Evolutionary conservation across 2,113 vertebrate species (phyloP).

Genomic region (Callospermophilus lateralis): DNA sequence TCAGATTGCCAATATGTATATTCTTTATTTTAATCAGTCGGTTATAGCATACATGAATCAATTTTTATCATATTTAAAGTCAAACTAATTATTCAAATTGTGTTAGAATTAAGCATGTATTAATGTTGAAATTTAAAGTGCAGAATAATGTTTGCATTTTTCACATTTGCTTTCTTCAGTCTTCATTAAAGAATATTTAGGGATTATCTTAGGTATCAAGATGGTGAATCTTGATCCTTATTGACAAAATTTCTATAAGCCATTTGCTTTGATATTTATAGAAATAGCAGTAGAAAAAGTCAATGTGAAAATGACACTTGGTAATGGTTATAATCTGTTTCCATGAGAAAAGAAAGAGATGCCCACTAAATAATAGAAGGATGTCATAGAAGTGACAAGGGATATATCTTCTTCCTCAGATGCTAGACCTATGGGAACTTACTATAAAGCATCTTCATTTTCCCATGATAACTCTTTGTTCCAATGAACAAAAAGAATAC

Average conservation of each 20-base stretch:
- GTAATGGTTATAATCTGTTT: not conserved
- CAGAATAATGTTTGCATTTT: not conserved
- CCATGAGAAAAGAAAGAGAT: not conserved
- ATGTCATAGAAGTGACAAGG: not conserved
- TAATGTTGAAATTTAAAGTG: not conserved
- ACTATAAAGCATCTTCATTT: not conserved
- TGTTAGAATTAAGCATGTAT: constrained; percentile 20
- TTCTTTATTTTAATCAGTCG: constrained; percentile 24
- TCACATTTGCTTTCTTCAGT: not conserved
- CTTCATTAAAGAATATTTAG: not conserved
- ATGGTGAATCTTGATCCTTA: not conserved
- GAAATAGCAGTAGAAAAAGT: not conserved
- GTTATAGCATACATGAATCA: not conserved
- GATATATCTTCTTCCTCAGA: not conserved
- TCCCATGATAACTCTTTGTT: constrained; percentile 22
- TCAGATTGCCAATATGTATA: not conserved
- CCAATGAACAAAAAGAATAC: constrained; percentile 5
- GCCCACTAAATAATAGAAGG: not conserved
- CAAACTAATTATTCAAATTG: constrained; percentile 32
- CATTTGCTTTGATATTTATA: constrained; percentile 23
- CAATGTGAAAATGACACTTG: not conserved
- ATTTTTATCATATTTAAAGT: not conserved
- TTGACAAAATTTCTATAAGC: not conserved
- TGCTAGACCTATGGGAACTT: not conserved
- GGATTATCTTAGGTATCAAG: constrained; percentile 8